A percentile compares a stretch with the other conserved stretches of the same genome.
Conservation (phyloP, 2,797 vertebrate species). For the Anolis apletophallus region DNA sequence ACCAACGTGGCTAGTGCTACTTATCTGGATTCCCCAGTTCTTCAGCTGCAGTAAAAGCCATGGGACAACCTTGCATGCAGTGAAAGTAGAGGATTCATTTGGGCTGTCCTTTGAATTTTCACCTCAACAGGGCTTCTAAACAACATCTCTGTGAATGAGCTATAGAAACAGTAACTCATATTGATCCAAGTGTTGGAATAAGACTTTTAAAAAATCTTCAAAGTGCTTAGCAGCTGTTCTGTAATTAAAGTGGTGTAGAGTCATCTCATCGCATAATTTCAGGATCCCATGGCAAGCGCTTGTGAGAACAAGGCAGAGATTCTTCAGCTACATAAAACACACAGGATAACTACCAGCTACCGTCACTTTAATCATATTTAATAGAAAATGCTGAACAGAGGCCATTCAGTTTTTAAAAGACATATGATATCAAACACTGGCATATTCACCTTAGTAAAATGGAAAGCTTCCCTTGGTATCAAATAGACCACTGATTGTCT, state of each 20-base stretch:
- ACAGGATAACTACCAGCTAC: conserved; percentile 11
- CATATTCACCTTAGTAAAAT: conserved; percentile 57
- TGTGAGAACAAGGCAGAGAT: conserved; percentile 46
- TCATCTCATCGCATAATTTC: conserved; percentile 28
- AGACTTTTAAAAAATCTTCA: conserved; percentile 61
- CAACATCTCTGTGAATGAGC: conserved; percentile 10
- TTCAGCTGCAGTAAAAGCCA: conserved; percentile 48
- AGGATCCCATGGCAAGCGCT: conserved; percentile 26
- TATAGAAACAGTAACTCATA: conserved; percentile 50
- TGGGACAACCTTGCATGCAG: conserved; percentile 51
- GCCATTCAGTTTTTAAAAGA: conserved; percentile 47
- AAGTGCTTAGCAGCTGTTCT: conserved; percentile 49
- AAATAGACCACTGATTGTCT: conserved; percentile 62
- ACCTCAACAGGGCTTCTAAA: conserved; percentile 31
- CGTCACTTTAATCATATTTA: conserved; percentile 40
- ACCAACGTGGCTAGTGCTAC: conserved; percentile 39
- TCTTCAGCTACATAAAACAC: conserved; percentile 35
- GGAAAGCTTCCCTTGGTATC: conserved; percentile 60
- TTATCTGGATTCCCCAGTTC: conserved; percentile 56
- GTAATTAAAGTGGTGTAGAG: conserved; percentile 48
- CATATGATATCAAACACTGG: conserved; percentile 43
- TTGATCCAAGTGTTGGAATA: conserved; percentile 45
- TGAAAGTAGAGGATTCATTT: conserved; percentile 48
- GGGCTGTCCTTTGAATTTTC: conserved; percentile 52
- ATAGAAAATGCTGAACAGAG: conserved; percentile 51